Base-by-base conservation (phyloP, 2,888 invertebrate species). In the Gerris lacustris region DNA sequence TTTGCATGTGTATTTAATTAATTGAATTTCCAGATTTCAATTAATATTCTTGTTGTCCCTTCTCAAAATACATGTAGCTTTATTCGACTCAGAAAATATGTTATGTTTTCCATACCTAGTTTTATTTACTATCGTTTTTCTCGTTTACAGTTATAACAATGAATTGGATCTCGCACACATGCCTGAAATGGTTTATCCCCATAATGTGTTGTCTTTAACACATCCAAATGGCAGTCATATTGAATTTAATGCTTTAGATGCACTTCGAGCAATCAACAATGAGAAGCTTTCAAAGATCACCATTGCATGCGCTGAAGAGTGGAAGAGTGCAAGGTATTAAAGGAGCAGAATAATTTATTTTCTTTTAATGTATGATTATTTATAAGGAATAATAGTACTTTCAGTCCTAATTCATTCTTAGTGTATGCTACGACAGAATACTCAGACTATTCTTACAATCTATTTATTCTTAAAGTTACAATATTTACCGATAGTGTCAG, bases 131-230 rank as follows among this genome's bases (percentile, higher is more conserved):
- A 31, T 31, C 4, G 31, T 31, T 31, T 31, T 31, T 1, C 31
- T 31, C 31, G 4, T 76, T 82, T 84, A 69, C 79, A 92, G 91
- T 76, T 94, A 88, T 78, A 86, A 85, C 70, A 85, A 84, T 76
- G 84, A 88, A 63, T 81, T 95, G 72, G 83, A 86, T 71, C 84
- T 97, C 76, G 94, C 95, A n/a, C 94, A 96, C 79, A 85, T 96
- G 77, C 99, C 99, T 6, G 99, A 99, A 79, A 99, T 99, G 98
- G 92, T 98, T 43, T 99, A 98, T 83, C 93, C 96, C 31, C 91
- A 92, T 77, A 99, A 99, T 79, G 81, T 86, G 73, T 82, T 99
- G 62, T 82, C 82, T 45, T 79, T 99, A 63, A 81, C 82, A 67
- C 92, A 95, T 79, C 82, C 81, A 70, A 83, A 83, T 79, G 90